A percentile compares a stretch with the other conserved stretches of the same genome.
These are phyloP conservation scores for Anthrax anthrax DNA, from an alignment of 2,888 invertebrate genomes.

Conservation along the genomic window DNA sequence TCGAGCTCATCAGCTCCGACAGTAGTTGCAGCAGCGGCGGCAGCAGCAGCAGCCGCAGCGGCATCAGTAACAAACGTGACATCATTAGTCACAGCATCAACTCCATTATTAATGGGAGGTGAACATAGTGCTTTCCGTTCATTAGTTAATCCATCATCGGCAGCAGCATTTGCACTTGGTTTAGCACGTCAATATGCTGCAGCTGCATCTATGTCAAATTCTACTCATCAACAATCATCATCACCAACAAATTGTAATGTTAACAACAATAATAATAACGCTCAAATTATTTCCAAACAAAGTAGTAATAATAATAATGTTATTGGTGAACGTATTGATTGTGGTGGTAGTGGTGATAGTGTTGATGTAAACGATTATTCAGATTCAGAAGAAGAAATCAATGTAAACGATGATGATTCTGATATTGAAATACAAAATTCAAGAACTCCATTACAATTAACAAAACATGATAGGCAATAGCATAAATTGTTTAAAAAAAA, in stretches of 20 bases:
- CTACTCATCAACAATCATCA: conserved; percentile 3
- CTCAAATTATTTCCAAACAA: neutral
- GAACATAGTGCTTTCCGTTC: conserved; percentile 80
- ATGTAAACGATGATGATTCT: conserved; percentile 62
- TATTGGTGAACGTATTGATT: neutral
- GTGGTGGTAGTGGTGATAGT: neutral
- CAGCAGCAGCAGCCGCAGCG: conserved; percentile 18
- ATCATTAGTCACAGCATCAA: conserved; percentile 35
- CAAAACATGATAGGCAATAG: conserved; percentile 27
- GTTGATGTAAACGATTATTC: conserved; percentile 20
- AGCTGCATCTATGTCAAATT: conserved; percentile 14
- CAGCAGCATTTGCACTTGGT: conserved; percentile 39
- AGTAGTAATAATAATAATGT: conserved; percentile 1
- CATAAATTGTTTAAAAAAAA: neutral
- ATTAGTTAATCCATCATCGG: conserved; percentile 45
- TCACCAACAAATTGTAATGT: conserved; percentile 2
- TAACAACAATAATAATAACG: neutral
- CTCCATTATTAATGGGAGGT: conserved; percentile 62
- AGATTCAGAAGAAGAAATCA: conserved; percentile 57
- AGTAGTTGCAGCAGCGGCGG: conserved; percentile 4
- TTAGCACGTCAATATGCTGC: conserved; percentile 26
- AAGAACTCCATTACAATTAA: conserved; percentile 26
- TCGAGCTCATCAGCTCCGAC: conserved; percentile 4
- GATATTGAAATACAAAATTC: conserved; percentile 34
- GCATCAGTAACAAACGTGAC: conserved; percentile 15